Conservation (phyloP, 1,140 invertebrate genomes). For the Leptopilina clavipes region DNA sequence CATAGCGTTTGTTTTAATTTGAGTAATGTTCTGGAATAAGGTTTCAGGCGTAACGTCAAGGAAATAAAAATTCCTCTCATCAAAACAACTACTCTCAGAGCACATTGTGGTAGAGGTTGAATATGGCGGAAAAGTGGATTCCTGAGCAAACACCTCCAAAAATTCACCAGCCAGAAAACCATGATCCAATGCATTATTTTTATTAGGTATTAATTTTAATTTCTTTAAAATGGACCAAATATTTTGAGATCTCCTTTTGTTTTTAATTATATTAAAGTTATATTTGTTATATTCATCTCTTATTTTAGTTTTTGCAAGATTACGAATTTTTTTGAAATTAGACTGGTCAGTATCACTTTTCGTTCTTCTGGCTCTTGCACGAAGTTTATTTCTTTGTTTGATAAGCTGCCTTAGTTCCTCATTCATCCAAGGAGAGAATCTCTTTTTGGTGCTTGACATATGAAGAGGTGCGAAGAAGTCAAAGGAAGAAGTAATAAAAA, state of each 20-base stretch:
- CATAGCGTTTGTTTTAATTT: neutral
- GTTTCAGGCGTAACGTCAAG: neutral
- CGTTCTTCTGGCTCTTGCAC: neutral
- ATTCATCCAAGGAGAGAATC: neutral
- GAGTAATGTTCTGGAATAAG: no score
- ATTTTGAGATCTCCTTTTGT: neutral
- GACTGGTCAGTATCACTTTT: neutral
- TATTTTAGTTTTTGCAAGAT: neutral
- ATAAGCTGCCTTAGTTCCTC: neutral
- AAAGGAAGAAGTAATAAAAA: neutral
- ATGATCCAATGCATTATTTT: no score
- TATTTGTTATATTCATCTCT: neutral
- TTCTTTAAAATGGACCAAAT: neutral
- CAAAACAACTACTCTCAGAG: neutral
- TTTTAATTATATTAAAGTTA: neutral
- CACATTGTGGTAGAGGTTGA: neutral
- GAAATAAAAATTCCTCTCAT: neutral
- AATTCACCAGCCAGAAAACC: no score
- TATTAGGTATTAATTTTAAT: no score
- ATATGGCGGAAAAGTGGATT: neutral
- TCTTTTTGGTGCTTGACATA: neutral
- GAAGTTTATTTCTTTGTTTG: neutral
- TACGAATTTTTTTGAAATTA: neutral
- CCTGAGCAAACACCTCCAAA: neutral
- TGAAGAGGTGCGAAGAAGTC: neutral